These are phyloP conservation scores for Pseudococcus longispinus DNA, from an alignment of 2,888 invertebrate species.

Conservation along the genomic window DNA sequence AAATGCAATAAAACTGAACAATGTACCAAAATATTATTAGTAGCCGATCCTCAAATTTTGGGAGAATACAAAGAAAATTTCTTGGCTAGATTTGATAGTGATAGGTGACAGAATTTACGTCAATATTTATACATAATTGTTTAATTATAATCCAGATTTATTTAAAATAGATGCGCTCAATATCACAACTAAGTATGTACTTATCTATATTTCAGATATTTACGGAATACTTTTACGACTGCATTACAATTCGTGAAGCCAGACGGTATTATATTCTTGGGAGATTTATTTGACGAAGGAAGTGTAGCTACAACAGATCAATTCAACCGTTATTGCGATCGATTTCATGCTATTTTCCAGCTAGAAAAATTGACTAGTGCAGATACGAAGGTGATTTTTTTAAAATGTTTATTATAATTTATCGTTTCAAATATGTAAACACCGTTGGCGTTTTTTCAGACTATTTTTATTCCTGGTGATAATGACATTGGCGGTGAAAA, in stretches of 20 bases:
- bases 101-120: slow-evolving; percentile 70
- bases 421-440: not conserved
- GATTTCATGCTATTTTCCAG: slow-evolving; percentile 71
- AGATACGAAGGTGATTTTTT: slow-evolving; percentile 33
- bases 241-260: slow-evolving; percentile 78
- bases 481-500: slow-evolving; percentile 97
- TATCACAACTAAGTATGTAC: no score
- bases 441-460: slow-evolving; percentile 58
- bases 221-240: slow-evolving; percentile 77
- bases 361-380: slow-evolving; percentile 13
- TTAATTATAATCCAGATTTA: no score
- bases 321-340: slow-evolving; percentile 75
- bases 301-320: slow-evolving; percentile 75
- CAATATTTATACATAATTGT: not conserved
- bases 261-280: slow-evolving; percentile 86
- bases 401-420: not conserved
- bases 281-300: slow-evolving; percentile 95
- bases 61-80: slow-evolving; percentile 78
- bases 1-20: slow-evolving; percentile 62
- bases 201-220: slow-evolving; percentile 70
- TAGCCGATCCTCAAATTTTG: slow-evolving; percentile 92
- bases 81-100: slow-evolving; percentile 85
- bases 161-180: no score
- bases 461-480: slow-evolving; percentile 90
- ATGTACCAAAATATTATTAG: slow-evolving; percentile 73